A percentile compares a stretch with the other conserved stretches of the same genome.
Conservation (phyloP, 2,888 invertebrate species). For the Cephus runcator region DNA sequence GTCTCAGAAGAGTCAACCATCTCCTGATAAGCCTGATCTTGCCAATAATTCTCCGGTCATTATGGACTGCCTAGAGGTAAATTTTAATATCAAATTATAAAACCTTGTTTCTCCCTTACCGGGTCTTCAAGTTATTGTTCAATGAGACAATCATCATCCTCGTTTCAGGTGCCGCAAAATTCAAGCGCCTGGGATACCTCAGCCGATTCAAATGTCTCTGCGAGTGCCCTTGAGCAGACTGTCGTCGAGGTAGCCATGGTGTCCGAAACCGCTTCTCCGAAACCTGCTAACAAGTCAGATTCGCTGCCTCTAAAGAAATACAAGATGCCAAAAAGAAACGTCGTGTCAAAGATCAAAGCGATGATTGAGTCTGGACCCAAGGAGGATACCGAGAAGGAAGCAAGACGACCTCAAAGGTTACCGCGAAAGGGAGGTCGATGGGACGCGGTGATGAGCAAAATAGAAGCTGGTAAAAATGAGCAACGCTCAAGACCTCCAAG, state of each 20-base stretch:
- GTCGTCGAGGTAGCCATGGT: slow-evolving; percentile 41
- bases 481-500: slow-evolving; percentile 77
- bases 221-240: slow-evolving; percentile 42
- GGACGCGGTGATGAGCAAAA: slow-evolving; percentile 87
- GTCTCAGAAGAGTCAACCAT: slow-evolving; percentile 68
- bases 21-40: slow-evolving; percentile 43
- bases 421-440: slow-evolving; percentile 77
- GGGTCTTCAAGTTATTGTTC: not conserved
- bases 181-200: slow-evolving; percentile 34
- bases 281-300: slow-evolving; percentile 43
- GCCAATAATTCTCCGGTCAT: slow-evolving; percentile 59
- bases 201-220: slow-evolving; percentile 39
- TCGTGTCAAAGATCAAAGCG: slow-evolving; percentile 80
- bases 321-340: slow-evolving; percentile 83
- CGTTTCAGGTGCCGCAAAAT: slow-evolving; percentile 30
- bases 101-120: not conserved
- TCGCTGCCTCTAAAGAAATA: slow-evolving; percentile 71
- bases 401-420: slow-evolving; percentile 69
- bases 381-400: slow-evolving; percentile 70
- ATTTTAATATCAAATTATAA: not conserved
- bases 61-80: slow-evolving; percentile 50
- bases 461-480: slow-evolving; percentile 77
- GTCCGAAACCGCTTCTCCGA: slow-evolving; percentile 17
- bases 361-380: slow-evolving; percentile 74
- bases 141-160: not conserved